Evolutionary conservation across 2,888 invertebrate species (phyloP).

Genomic region (Dolomedes plantarius): DNA sequence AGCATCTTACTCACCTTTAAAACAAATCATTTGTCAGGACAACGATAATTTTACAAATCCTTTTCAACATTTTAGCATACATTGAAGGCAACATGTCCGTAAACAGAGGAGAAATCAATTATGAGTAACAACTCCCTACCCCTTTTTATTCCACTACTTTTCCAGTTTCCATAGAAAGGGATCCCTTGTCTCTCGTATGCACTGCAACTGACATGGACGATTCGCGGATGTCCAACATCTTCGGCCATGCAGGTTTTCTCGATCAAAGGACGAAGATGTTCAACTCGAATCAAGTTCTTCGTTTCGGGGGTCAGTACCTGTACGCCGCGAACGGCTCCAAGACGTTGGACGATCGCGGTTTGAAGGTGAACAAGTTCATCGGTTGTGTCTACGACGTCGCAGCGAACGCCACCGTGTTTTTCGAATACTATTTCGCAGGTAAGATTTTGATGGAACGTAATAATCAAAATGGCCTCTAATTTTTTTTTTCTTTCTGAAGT

Average conservation of each 20-base stretch:
- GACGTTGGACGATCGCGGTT: constrained; percentile 10
- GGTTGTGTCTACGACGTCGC: constrained; percentile 48
- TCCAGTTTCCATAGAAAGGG: constrained; percentile 36
- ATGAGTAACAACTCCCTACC: too few relatives aligned
- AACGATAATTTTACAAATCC: too few relatives aligned
- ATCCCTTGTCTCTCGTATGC: constrained; percentile 47
- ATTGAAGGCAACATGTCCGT: too few relatives aligned
- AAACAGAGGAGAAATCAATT: too few relatives aligned
- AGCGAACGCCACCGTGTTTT: background rate
- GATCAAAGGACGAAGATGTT: constrained; percentile 32
- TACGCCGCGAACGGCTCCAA: constrained; percentile 42
- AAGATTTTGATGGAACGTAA: too few relatives aligned
- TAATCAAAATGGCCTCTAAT: too few relatives aligned
- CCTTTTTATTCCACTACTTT: too few relatives aligned
- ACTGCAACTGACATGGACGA: constrained; percentile 16
- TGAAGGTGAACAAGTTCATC: constrained; percentile 35
- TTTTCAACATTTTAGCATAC: too few relatives aligned
- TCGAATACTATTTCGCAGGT: constrained; percentile 31
- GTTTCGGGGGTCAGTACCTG: constrained; percentile 37
- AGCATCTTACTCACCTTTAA: too few relatives aligned
- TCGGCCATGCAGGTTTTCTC: constrained; percentile 19
- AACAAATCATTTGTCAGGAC: too few relatives aligned
- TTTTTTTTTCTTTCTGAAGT: background rate
- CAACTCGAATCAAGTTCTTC: constrained; percentile 19
- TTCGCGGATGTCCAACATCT: background rate